phyloP scores from a whole-genome alignment of 1,140 invertebrate genomes.

The Drosophila lacertosa region DNA sequence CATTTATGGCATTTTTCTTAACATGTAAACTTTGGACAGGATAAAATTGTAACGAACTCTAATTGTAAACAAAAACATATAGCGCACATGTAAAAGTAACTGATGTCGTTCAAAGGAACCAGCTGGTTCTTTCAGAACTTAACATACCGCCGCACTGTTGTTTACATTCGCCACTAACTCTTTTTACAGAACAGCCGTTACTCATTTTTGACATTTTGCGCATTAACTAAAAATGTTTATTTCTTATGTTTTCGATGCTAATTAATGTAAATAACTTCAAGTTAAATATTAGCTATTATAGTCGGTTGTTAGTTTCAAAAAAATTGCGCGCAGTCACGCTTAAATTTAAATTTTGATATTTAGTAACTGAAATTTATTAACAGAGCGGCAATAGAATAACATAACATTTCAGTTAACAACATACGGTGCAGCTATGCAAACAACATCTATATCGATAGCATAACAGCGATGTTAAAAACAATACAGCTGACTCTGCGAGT shows the following conservation, averaged over 20 bases:
- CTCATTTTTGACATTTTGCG: not conserved
- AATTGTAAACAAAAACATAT: constrained; percentile 46
- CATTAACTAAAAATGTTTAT: no score
- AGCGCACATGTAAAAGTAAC: constrained; percentile 20
- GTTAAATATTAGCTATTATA: not conserved
- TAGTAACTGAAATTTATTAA: not conserved
- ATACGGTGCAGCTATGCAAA: not conserved
- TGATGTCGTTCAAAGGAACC: constrained; percentile 12
- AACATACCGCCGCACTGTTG: not conserved
- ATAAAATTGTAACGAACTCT: constrained; percentile 25
- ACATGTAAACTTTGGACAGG: constrained; percentile 9
- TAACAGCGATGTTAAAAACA: constrained; percentile 7
- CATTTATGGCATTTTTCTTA: constrained; percentile 17
- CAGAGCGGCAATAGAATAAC: not conserved
- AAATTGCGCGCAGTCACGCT: not conserved
- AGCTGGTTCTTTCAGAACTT: constrained; percentile 1
- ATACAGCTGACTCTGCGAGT: constrained; percentile 30
- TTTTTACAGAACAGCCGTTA: not conserved
- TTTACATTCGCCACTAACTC: not conserved
- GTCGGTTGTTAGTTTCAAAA: not conserved
- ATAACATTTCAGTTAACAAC: not conserved
- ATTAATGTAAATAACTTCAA: not conserved
- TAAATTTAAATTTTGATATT: no score
- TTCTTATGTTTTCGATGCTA: not conserved
- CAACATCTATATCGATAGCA: not conserved